phyloP scores from a whole-genome alignment of 2,113 vertebrate genomes.

The Nannobrachium achirus region DNA sequence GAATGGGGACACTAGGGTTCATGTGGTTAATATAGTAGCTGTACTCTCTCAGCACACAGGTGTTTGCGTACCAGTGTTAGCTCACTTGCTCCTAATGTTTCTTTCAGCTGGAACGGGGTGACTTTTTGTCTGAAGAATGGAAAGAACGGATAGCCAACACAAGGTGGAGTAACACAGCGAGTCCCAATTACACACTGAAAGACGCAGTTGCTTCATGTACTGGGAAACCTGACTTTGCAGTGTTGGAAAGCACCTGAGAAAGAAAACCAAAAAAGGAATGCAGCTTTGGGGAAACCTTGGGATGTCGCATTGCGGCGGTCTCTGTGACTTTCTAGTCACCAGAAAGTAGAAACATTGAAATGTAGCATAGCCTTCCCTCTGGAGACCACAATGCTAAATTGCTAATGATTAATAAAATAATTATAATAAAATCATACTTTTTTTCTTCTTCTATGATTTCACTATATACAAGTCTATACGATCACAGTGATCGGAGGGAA shows the following conservation, averaged over 20 bases:
- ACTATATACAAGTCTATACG: too few relatives aligned
- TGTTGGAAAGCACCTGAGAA: not conserved
- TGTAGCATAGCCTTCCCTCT: not conserved
- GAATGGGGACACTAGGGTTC: too few relatives aligned
- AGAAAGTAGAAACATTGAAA: not conserved
- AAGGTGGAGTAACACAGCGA: slow-evolving; percentile 80
- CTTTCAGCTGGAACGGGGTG: slow-evolving; percentile 94
- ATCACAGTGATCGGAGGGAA: too few relatives aligned
- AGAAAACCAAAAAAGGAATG: not conserved
- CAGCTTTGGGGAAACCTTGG: not conserved
- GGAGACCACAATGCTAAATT: not conserved
- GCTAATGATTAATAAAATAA: not conserved
- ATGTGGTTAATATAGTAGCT: not conserved
- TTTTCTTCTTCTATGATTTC: too few relatives aligned
- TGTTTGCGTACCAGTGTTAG: not conserved
- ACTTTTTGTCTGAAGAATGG: slow-evolving; percentile 99
- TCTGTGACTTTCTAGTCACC: not conserved
- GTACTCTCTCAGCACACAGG: not conserved
- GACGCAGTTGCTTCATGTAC: not conserved
- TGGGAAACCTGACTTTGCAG: not conserved
- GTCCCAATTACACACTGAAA: slow-evolving; percentile 3
- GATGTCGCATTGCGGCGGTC: too few relatives aligned
- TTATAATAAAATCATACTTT: too few relatives aligned
- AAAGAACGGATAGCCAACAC: slow-evolving; percentile 97
- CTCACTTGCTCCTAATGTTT: slow-evolving; percentile 17